A percentile compares a stretch with the other conserved stretches of the same genome.
These are phyloP conservation scores for Megaceryle maxima DNA, from an alignment of 2,113 vertebrate genomes.

Conservation along the genomic window DNA sequence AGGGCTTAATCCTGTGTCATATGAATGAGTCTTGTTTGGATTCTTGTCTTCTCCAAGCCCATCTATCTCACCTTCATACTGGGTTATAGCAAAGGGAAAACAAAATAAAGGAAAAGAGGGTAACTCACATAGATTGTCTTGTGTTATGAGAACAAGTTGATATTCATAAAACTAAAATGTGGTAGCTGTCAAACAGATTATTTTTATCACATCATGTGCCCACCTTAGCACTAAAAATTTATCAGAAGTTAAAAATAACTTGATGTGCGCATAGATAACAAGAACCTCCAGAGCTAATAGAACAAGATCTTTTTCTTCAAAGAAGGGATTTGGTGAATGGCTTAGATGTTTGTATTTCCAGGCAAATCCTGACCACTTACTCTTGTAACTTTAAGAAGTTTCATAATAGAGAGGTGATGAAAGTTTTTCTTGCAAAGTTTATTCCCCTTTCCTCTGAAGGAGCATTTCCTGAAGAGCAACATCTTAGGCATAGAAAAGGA, in stretches of 20 bases:
- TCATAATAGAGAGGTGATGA: not conserved
- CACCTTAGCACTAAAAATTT: not conserved
- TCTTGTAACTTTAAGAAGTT: not conserved
- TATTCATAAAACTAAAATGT: not conserved
- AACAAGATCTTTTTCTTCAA: not conserved
- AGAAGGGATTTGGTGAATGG: not conserved
- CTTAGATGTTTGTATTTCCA: not conserved
- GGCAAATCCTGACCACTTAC: not conserved
- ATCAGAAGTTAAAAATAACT: not conserved
- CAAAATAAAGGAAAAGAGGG: not conserved
- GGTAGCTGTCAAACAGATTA: not conserved
- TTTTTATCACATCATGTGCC: not conserved
- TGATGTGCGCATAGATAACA: not conserved
- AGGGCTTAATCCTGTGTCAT: not conserved
- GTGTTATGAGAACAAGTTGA: not conserved
- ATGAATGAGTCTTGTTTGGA: not conserved
- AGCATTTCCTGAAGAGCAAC: not conserved
- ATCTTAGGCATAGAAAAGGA: not conserved
- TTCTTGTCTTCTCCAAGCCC: not conserved
- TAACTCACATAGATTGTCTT: not conserved
- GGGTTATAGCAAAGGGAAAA: not conserved
- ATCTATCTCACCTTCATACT: not conserved
- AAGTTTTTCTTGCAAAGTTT: not conserved
- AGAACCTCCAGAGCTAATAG: not conserved
- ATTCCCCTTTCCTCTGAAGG: not conserved